Evolutionary conservation across 2,113 vertebrate species (phyloP), one percentile per base, ranked within the genome.

Genomic region (Oenanthe melanoleuca): DNA sequence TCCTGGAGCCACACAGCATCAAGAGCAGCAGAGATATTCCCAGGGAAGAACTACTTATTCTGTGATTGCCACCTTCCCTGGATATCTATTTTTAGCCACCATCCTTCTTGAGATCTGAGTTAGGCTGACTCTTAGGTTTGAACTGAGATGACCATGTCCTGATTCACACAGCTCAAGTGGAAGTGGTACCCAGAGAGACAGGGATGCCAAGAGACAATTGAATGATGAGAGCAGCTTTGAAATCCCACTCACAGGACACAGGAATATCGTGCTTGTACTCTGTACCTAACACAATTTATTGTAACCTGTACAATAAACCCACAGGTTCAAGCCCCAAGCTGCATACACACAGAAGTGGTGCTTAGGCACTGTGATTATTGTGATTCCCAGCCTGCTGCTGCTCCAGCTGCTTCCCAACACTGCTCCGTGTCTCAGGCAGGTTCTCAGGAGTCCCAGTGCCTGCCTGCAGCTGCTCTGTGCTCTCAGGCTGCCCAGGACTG

Each of bases 321-420:
- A 6, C 3, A 21, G 12, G 23, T 64, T 55, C 59, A 33, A 73
- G 6, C 16, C 16, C 19, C 1, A 6, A 70, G 52, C 26, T n/a
- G 38, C 12, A 21, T 2, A 1, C 17, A 23, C 0, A 0, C 0
- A 40, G 33, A 14, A 86, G 33, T 4, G 1, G 10, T 20, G 12
- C 80, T 74, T 2, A 5, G 25, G 17, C 19, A 26, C 1, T 12
- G 47, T 38, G 14, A 50, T 22, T 60, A 22, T 1, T 12, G 47
- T 38, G 14, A 50, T 22, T 60, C 23, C 34, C 79, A 50, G 2
- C 4, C 40, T 1, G 2, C 12, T 42, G 24, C 56, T 55, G 26
- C 55, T 49, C 12, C 59, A 72, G 92, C 72, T 0, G 3, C 45
- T 52, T 45, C 69, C 26, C 87, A 70, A 5, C 38, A 23, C 5